Percentiles rank a stretch among this genome's conserved stretches.
Evolutionary conservation across 2,888 invertebrate species (phyloP).

Genomic region (Chymomyza fuscimana): DNA sequence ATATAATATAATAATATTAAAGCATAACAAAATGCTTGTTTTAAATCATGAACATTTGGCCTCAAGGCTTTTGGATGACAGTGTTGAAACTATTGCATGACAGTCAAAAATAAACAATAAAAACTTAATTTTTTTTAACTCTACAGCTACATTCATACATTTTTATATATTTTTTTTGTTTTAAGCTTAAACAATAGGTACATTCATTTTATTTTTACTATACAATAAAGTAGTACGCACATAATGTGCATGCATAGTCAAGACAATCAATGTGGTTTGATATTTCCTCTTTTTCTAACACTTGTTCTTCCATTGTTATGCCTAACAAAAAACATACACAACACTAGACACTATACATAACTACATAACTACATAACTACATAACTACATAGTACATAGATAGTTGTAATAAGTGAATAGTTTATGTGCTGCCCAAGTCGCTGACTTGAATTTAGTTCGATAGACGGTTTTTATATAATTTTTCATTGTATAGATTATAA

Average conservation of each 20-base stretch:
- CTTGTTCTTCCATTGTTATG: conserved; percentile 49
- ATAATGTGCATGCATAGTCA: conserved; percentile 41
- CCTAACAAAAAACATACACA: conserved; percentile 22
- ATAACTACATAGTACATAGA: neutral
- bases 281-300: conserved; percentile 50
- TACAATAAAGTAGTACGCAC: neutral
- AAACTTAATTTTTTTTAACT: neutral
- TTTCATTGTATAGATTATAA: neutral
- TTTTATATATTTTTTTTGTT: neutral
- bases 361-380: neutral
- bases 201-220: neutral
- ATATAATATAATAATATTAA: no score
- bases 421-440: neutral
- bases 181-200: neutral
- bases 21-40: no score
- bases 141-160: neutral
- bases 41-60: no score
- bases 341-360: conserved; percentile 2
- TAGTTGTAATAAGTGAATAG: neutral
- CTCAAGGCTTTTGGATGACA: neutral
- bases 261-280: conserved; percentile 72
- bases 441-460: neutral
- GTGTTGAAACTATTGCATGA: neutral
- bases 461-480: neutral
- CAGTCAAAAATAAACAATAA: neutral